Conservation (phyloP, 2,113 vertebrate genomes). For the Dipodomys stephensi region DNA sequence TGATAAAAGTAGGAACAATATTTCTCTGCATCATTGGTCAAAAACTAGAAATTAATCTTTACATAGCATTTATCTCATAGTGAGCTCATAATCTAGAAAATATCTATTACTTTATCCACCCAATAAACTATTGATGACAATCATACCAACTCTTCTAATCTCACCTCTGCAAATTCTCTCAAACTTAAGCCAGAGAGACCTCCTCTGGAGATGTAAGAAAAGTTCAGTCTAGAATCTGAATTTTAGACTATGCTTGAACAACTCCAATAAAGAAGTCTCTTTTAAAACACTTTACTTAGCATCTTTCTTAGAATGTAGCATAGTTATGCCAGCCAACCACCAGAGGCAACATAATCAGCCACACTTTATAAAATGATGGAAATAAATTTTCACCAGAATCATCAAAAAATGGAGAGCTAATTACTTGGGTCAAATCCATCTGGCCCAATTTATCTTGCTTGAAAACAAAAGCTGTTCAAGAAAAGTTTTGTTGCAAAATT, state of each 20-base stretch:
- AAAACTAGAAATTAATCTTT: conserved; percentile 7
- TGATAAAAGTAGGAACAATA: background rate
- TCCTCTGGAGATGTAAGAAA: conserved; percentile 73
- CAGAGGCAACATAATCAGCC: background rate
- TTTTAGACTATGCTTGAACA: background rate
- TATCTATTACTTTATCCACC: background rate
- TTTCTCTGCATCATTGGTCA: background rate
- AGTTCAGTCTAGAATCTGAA: conserved; percentile 54
- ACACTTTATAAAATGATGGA: background rate
- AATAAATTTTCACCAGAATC: conserved; percentile 27
- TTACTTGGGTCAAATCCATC: conserved; percentile 22
- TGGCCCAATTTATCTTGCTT: conserved; percentile 12
- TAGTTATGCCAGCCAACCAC: background rate
- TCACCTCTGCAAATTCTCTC: background rate
- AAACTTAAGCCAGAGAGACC: conserved; percentile 75
- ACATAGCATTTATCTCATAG: background rate
- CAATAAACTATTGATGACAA: background rate
- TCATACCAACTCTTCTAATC: background rate
- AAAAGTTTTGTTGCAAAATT: conserved; percentile 1
- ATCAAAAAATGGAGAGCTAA: background rate
- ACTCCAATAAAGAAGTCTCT: background rate
- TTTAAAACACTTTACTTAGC: background rate
- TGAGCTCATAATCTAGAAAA: conserved; percentile 26
- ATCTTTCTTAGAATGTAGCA: background rate
- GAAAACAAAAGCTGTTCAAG: conserved; percentile 35